Percentiles rank a stretch among this genome's conserved stretches.
phyloP scores from a whole-genome alignment of 2,888 invertebrate genomes.

The Dolomedes plantarius region DNA sequence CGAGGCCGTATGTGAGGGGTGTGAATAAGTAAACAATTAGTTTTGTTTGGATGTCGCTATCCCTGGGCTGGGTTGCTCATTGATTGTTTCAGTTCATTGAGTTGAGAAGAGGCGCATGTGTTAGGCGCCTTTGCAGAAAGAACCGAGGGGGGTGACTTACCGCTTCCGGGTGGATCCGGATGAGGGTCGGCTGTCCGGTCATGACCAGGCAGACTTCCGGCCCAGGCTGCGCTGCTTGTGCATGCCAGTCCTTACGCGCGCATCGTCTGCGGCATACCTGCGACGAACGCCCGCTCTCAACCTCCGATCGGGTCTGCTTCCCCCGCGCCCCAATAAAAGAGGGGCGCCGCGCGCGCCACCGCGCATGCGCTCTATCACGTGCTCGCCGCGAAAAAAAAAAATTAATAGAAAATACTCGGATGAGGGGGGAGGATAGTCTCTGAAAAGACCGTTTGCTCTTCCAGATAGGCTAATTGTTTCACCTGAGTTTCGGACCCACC shows the following conservation, averaged over 20 bases:
- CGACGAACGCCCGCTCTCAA: neutral
- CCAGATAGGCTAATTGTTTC: neutral
- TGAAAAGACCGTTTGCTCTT: no score
- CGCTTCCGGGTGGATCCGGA: neutral
- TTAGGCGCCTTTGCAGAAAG: neutral
- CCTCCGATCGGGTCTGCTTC: neutral
- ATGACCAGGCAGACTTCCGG: conserved; percentile 1
- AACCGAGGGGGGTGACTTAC: neutral
- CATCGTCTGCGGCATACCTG: neutral
- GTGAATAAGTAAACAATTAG: no score
- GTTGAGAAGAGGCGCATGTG: neutral
- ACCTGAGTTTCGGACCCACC: no score
- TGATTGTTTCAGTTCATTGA: no score
- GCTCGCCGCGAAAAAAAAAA: neutral
- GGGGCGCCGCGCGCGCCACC: neutral
- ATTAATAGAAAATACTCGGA: neutral
- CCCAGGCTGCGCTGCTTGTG: conserved; percentile 5
- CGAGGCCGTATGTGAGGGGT: no score
- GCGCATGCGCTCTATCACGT: neutral
- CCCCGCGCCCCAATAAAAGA: conserved; percentile 4
- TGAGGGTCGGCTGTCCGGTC: neutral
- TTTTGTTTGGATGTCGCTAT: no score
- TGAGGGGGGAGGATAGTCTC: neutral
- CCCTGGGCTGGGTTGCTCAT: no score
- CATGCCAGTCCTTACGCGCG: neutral